Base-by-base conservation (phyloP, 2,888 invertebrate genomes). In the Sepioteuthis lessoniana region DNA sequence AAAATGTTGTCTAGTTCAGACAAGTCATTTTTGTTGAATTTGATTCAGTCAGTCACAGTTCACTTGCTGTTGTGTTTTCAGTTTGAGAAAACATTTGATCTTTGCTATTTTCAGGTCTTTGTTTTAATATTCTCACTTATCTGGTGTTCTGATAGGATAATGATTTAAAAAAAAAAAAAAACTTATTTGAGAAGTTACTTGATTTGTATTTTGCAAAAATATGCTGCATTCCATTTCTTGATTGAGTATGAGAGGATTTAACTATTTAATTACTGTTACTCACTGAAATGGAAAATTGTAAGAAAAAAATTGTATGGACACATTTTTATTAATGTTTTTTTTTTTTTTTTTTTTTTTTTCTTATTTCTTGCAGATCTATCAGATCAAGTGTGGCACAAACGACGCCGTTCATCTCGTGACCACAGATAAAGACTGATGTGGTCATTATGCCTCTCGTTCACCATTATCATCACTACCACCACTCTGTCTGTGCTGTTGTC, bases 331-430 rank as follows among this genome's bases (percentile, higher is more conserved):
- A n/a, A 92, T 92, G 46, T 16, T 47, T 16, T 35, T n/a, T 92
- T 92, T 31, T 92, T 16, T 4, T 90, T 35, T 4, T 91, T 38
- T 46, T 76, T 31, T 42, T n/a, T 91, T n/a, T n/a, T n/a, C n/a
- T n/a, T n/a, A n/a, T n/a, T 3, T 91, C 38, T 92, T 92, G 8
- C 28, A 92, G 92, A 92, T 92, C 47, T 92, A 92, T 47, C 92
- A 46, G 92, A 92, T 92, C 92, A 92, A 92, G 92, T 92, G 46
- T 92, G 92, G 92, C 92, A 46, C 92, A 93, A 93, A 55, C 93
- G 93, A 38, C 93, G 93, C 55, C 93, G 93, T 93, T 93, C 93
- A 60, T 93, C 93, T 93, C 93, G 93, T 50, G 93, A 93, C 60
- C 93, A 93, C 55, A 93, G 93, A 93, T 93, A 50, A 93, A 60